Evolutionary conservation across 1,140 invertebrate species (phyloP).

Genomic region (Antheraea pernyi): DNA sequence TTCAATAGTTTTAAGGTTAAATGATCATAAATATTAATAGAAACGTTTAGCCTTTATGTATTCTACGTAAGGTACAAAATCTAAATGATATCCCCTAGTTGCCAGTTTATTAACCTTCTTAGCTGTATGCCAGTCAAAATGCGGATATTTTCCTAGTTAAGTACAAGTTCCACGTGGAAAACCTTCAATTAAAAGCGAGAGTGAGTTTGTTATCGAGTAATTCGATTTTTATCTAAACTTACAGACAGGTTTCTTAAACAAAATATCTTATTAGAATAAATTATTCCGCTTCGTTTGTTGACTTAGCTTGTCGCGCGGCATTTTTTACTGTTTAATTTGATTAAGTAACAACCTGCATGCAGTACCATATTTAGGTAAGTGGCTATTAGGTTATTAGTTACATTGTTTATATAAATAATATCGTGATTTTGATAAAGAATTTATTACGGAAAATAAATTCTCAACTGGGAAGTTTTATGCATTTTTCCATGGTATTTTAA

Average conservation of each 20-base stretch:
- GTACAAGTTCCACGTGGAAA: neutral
- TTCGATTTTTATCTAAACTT: neutral
- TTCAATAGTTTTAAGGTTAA: neutral
- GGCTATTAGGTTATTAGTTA: neutral
- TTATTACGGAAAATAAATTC: too few species aligned
- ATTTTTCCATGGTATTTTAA: too few species aligned
- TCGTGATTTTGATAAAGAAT: too few species aligned
- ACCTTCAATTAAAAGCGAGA: neutral
- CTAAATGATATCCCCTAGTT: neutral
- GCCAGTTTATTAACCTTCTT: neutral
- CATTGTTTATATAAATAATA: neutral
- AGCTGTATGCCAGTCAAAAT: neutral
- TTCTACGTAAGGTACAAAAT: neutral
- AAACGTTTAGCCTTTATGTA: neutral
- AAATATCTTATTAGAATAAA: neutral
- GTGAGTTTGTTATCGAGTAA: neutral
- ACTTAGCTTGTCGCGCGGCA: neutral
- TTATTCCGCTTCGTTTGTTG: neutral
- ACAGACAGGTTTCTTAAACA: neutral
- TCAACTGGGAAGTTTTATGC: too few species aligned
- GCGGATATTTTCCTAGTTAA: neutral
- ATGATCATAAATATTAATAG: neutral
- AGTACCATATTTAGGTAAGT: neutral
- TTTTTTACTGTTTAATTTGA: neutral
- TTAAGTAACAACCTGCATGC: neutral